Evolutionary conservation across 2,888 invertebrate genomes (phyloP).

Genomic region (Eristalis pertinax): DNA sequence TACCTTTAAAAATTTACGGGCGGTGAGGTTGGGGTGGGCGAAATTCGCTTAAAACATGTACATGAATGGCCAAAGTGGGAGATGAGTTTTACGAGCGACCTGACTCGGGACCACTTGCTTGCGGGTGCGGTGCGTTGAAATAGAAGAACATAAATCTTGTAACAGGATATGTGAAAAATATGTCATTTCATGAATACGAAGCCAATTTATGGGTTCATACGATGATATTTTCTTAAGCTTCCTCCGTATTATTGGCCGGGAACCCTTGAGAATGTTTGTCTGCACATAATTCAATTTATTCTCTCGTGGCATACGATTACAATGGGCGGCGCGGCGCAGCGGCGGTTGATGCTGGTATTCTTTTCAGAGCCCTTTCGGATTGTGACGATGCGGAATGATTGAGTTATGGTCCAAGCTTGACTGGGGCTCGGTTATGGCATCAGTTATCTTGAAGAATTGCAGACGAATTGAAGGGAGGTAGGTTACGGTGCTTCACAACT

Average conservation of each 20-base stretch:
- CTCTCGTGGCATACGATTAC: not conserved
- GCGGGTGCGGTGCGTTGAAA: not conserved
- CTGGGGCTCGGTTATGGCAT: not conserved
- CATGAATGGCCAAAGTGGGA: not conserved
- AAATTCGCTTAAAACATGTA: constrained; percentile 25
- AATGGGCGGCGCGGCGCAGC: not conserved
- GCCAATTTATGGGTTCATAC: constrained; percentile 48
- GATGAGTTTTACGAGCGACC: constrained; percentile 30
- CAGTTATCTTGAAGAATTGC: too few species aligned
- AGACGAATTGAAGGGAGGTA: not conserved
- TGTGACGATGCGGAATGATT: not conserved
- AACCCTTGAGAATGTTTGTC: not conserved
- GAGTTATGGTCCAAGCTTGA: not conserved
- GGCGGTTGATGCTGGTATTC: not conserved
- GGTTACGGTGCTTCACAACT: too few species aligned
- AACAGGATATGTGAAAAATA: constrained; percentile 54
- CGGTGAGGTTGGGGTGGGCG: constrained; percentile 2
- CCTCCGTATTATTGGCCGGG: not conserved
- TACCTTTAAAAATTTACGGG: constrained; percentile 52
- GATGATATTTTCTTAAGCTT: constrained; percentile 10
- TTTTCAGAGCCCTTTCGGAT: not conserved
- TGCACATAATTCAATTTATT: not conserved
- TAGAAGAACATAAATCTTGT: constrained; percentile 41
- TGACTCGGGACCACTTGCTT: not conserved
- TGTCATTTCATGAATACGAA: constrained; percentile 45